phyloP scores from a whole-genome alignment of 2,888 invertebrate species.

The Cosmia trapezina region DNA sequence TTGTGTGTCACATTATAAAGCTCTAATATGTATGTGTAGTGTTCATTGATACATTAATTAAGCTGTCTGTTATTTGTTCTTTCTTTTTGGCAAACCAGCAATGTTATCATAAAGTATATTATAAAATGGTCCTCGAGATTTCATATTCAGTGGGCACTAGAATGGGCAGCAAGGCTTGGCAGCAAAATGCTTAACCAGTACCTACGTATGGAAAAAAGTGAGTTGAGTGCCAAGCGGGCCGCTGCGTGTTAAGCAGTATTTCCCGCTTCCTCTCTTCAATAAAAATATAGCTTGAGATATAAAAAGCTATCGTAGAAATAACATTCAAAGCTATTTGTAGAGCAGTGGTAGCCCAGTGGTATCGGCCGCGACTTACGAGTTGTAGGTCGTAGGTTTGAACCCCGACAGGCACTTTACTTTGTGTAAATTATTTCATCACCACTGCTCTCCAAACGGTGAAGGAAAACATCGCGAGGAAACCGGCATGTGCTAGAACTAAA shows the following conservation, averaged over 20 bases:
- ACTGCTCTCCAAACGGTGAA: no score
- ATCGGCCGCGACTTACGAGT: no score
- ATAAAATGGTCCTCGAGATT: conserved; percentile 4
- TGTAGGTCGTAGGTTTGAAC: no score
- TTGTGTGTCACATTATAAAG: not conserved
- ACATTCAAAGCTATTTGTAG: conserved; percentile 23
- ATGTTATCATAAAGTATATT: conserved; percentile 8
- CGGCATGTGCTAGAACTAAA: no score
- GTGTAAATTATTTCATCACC: no score
- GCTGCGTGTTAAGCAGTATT: conserved; percentile 18
- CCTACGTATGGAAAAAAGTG: conserved; percentile 4
- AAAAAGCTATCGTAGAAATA: conserved; percentile 15
- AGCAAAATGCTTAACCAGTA: not conserved
- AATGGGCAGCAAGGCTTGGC: not conserved
- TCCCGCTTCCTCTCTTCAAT: conserved; percentile 4
- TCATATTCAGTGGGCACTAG: conserved; percentile 2
- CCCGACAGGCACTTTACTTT: no score
- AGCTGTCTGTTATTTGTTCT: not conserved
- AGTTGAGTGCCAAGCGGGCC: conserved; percentile 21
- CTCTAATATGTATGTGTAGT: not conserved
- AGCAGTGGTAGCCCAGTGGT: no score
- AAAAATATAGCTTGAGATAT: conserved; percentile 11
- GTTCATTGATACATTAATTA: not conserved
- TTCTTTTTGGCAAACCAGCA: conserved; percentile 10
- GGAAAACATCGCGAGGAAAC: no score